phyloP scores from a whole-genome alignment of 1,140 invertebrate species.

The Macrosteles quadrilineatus region DNA sequence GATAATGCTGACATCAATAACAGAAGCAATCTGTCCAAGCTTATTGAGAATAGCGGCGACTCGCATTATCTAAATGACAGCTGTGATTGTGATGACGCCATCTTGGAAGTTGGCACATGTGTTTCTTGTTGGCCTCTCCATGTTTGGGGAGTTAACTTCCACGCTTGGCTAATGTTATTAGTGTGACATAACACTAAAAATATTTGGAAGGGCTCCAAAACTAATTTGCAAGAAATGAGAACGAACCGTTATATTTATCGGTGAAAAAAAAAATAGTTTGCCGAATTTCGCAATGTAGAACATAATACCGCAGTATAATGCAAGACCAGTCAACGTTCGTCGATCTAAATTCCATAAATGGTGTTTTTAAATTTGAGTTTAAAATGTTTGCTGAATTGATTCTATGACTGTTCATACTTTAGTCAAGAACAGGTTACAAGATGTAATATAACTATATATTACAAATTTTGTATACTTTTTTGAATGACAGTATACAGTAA shows the following conservation, averaged over 20 bases:
- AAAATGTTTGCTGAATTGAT: no score
- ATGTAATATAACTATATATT: no score
- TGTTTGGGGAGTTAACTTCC: neutral
- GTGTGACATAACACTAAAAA: neutral
- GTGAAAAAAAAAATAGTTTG: neutral
- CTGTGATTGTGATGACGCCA: slow-evolving; percentile 14
- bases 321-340: no score
- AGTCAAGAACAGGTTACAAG: no score
- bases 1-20: no score
- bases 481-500: no score
- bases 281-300: neutral
- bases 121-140: neutral
- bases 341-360: no score
- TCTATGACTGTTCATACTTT: no score
- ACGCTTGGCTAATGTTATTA: neutral
- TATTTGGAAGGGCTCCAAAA: neutral
- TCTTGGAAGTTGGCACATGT: slow-evolving; percentile 6
- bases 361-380: no score
- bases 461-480: no score
- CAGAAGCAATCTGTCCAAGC: no score
- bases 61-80: slow-evolving; percentile 17
- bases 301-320: neutral
- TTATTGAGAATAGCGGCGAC: no score
- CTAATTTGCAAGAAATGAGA: neutral
- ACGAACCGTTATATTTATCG: neutral